These are phyloP conservation scores for Dryoscopus gambensis DNA, from an alignment of 2,113 vertebrate species.

Conservation along the genomic window DNA sequence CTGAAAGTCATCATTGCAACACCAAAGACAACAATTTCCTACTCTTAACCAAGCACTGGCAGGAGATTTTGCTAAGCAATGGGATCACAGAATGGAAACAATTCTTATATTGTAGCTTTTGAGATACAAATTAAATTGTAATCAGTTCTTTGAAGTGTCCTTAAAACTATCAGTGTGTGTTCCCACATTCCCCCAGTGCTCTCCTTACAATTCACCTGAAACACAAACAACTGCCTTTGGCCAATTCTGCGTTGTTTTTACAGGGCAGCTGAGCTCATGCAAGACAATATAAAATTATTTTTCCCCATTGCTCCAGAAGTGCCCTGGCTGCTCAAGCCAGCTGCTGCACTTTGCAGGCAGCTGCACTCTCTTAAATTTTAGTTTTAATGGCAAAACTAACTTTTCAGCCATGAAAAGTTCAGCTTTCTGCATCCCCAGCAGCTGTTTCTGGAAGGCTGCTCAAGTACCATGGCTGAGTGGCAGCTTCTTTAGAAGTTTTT, in stretches of 20 bases:
- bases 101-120: not conserved
- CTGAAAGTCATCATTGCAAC: not conserved
- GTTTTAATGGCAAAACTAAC: slow-evolving; percentile 28
- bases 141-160: not conserved
- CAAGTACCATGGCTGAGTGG: not conserved
- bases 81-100: not conserved
- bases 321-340: not conserved
- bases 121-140: not conserved
- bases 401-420: slow-evolving; percentile 21
- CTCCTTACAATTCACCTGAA: not conserved
- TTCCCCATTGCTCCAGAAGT: not conserved
- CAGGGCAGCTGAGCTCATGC: not conserved
- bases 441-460: slow-evolving; percentile 37
- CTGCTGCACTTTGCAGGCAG: slow-evolving; percentile 28
- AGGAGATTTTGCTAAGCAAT: not conserved
- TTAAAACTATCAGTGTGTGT: not conserved
- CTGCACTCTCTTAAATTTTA: slow-evolving; percentile 41
- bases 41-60: not conserved
- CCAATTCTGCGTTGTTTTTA: not conserved
- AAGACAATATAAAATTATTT: not conserved
- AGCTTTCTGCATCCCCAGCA: not conserved
- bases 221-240: not conserved
- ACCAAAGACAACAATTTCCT: not conserved
- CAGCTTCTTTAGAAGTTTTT: not conserved
- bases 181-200: fast-evolving